Conservation (phyloP, 2,113 vertebrate genomes). For the Chloropsis hardwickii region DNA sequence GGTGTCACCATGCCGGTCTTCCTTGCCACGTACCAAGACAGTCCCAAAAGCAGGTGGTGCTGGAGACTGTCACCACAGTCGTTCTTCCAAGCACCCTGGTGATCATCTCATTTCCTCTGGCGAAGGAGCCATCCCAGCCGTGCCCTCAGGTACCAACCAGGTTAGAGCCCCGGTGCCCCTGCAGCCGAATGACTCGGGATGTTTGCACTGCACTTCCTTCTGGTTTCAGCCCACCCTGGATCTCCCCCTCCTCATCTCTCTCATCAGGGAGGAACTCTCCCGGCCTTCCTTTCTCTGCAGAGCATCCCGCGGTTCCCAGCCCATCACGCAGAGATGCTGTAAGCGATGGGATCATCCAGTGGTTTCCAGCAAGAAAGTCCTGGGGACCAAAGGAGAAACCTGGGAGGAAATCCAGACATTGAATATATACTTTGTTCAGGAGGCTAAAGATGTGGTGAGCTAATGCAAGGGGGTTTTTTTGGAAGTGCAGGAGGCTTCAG, state of each 20-base stretch:
- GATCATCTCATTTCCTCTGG: neutral
- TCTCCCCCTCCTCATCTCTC: neutral
- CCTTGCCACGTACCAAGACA: neutral
- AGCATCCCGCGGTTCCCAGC: neutral
- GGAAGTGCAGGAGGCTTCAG: neutral
- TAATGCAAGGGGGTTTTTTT: neutral
- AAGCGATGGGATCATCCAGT: fast-evolving
- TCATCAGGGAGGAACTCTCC: neutral
- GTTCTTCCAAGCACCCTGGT: neutral
- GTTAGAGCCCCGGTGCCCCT: neutral
- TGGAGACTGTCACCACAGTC: neutral
- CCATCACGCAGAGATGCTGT: neutral
- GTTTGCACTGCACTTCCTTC: neutral
- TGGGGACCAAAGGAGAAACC: neutral
- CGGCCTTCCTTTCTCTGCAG: neutral
- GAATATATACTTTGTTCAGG: neutral
- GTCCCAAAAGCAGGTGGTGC: fast-evolving
- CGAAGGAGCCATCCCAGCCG: neutral
- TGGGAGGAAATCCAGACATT: neutral
- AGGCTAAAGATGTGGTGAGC: neutral
- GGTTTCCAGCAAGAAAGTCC: neutral
- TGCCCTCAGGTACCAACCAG: neutral
- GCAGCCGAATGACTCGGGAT: fast-evolving
- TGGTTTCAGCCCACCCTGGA: fast-evolving
- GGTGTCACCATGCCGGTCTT: neutral